Conservation (phyloP, 2,888 invertebrate species). For the Nymphalis urticae region DNA sequence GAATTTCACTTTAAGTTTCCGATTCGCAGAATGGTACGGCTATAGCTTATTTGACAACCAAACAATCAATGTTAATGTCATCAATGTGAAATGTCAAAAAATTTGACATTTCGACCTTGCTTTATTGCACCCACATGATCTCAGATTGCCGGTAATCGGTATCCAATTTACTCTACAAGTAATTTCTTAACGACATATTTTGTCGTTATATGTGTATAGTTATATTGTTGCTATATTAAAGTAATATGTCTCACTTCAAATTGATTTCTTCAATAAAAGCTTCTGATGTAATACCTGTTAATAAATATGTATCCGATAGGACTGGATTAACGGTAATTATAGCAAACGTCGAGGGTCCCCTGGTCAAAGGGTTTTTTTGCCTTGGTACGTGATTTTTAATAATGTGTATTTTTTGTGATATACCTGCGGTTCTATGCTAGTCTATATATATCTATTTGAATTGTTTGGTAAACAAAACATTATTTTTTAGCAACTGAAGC, state of each 20-base stretch:
- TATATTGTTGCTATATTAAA: background rate
- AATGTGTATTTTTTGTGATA: background rate
- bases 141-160: constrained; percentile 4
- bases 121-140: background rate
- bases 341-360: constrained; percentile 93
- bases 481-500: constrained; percentile 90
- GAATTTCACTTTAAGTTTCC: no score
- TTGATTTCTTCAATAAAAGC: constrained; percentile 84
- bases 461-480: background rate
- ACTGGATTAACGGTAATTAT: constrained; percentile 92
- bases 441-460: no score
- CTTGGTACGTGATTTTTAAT: constrained; percentile 83
- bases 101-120: no score
- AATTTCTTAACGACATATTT: background rate
- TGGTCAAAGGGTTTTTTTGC: constrained; percentile 93
- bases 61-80: no score
- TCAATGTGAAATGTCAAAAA: no score
- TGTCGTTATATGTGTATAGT: constrained; percentile 11
- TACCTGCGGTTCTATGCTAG: no score
- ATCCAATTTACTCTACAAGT: background rate
- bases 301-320: constrained; percentile 88
- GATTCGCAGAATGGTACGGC: no score
- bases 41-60: no score
- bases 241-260: constrained; percentile 69
- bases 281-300: constrained; percentile 87